Percentiles rank a stretch among this genome's conserved stretches.
phyloP scores from a whole-genome alignment of 2,888 invertebrate species.

The Dryadula phaetusa region DNA sequence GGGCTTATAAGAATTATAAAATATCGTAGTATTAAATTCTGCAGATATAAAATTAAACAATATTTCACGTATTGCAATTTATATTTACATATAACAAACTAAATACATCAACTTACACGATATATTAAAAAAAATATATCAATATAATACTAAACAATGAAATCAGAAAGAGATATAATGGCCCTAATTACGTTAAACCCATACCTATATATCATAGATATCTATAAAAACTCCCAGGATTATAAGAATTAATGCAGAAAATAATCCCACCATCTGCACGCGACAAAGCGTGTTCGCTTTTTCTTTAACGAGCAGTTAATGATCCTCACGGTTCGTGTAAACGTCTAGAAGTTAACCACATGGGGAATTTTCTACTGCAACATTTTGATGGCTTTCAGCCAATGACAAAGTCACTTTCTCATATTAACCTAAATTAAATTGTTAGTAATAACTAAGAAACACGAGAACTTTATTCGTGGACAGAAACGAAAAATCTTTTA shows the following conservation, averaged over 20 bases:
- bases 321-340: conserved; percentile 43
- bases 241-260: conserved; percentile 17
- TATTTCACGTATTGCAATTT: neutral
- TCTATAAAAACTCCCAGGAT: conserved; percentile 37
- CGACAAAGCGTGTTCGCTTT: conserved; percentile 32
- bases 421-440: neutral
- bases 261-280: conserved; percentile 33
- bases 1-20: neutral
- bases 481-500: neutral
- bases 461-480: neutral
- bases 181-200: neutral
- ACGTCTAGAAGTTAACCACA: conserved; percentile 36
- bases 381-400: conserved; percentile 35
- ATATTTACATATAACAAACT: too few species aligned
- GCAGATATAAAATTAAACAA: neutral
- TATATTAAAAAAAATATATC: neutral
- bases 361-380: conserved; percentile 39
- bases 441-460: neutral
- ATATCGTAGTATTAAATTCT: neutral
- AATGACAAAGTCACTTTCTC: conserved; percentile 19
- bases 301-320: conserved; percentile 44
- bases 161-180: neutral
- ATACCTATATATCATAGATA: neutral
- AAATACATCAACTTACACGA: neutral
- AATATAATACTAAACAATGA: neutral